phyloP scores from a whole-genome alignment of 2,113 vertebrate species.

The Gallinago jamesoni region DNA sequence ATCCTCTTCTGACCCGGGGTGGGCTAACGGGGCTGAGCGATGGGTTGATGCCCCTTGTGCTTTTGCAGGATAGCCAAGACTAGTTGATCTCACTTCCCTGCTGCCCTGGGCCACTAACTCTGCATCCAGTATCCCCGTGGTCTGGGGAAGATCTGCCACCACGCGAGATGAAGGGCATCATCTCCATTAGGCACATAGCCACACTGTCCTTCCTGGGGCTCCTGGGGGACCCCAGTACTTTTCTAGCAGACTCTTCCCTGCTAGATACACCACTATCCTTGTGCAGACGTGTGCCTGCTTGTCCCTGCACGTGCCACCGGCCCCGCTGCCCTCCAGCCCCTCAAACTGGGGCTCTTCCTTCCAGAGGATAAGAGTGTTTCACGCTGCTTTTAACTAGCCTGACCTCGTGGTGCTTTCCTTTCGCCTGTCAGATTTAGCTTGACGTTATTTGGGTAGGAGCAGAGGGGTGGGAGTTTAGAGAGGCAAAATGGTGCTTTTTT shows the following conservation, averaged over 20 bases:
- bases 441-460: slow-evolving; percentile 6
- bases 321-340: fast-evolving
- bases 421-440: not conserved
- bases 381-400: not conserved
- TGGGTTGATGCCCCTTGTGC: not conserved
- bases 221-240: not conserved
- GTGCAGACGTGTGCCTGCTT: fast-evolving
- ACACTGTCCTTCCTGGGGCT: not conserved
- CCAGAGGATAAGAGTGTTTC: not conserved
- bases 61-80: not conserved
- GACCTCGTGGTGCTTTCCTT: not conserved
- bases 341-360: fast-evolving
- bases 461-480: slow-evolving; percentile 21
- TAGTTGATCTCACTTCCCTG: not conserved
- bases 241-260: not conserved
- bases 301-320: fast-evolving
- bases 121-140: not conserved
- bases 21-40: not conserved
- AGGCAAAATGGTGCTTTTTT: not conserved
- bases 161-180: not conserved
- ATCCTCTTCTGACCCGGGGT: not conserved
- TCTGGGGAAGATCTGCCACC: not conserved
- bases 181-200: not conserved
- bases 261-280: not conserved
- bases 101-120: not conserved